Conservation (phyloP, 2,113 vertebrate genomes). For the Tyrannus savana region DNA sequence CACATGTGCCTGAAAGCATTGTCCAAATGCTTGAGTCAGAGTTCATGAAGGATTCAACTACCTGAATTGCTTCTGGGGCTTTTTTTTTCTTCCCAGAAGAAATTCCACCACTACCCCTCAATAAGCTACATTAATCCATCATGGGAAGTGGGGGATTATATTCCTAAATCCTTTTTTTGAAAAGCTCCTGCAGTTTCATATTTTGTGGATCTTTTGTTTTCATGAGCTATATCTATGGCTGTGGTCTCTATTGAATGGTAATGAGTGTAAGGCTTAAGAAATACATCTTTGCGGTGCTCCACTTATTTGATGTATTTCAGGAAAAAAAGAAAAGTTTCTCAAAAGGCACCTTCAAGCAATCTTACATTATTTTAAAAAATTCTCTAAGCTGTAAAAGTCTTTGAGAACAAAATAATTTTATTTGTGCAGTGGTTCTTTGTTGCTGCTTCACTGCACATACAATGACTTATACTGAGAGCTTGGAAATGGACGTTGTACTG, state of each 20-base stretch:
- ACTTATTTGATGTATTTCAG: background rate
- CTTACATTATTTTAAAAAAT: background rate
- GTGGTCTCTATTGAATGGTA: background rate
- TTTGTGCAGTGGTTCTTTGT: background rate
- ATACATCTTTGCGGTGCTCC: background rate
- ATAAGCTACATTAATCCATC: background rate
- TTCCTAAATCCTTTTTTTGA: background rate
- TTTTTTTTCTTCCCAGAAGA: background rate
- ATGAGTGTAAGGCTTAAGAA: background rate
- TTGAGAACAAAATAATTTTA: background rate
- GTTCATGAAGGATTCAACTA: background rate
- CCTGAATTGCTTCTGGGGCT: background rate
- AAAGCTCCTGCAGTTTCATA: background rate
- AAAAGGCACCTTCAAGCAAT: constrained; percentile 8
- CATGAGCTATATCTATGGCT: background rate
- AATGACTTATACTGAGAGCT: background rate
- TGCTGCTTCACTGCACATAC: background rate
- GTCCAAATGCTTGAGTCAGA: background rate
- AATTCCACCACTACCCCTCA: background rate
- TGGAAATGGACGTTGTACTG: background rate
- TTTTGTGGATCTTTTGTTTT: background rate
- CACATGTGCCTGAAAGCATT: background rate
- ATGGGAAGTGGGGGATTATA: background rate
- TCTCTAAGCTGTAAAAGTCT: background rate
- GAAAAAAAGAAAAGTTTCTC: background rate